A percentile compares a stretch with the other conserved stretches of the same genome.
phyloP scores from a whole-genome alignment of 2,113 vertebrate species.

The Lamprotornis superbus region DNA sequence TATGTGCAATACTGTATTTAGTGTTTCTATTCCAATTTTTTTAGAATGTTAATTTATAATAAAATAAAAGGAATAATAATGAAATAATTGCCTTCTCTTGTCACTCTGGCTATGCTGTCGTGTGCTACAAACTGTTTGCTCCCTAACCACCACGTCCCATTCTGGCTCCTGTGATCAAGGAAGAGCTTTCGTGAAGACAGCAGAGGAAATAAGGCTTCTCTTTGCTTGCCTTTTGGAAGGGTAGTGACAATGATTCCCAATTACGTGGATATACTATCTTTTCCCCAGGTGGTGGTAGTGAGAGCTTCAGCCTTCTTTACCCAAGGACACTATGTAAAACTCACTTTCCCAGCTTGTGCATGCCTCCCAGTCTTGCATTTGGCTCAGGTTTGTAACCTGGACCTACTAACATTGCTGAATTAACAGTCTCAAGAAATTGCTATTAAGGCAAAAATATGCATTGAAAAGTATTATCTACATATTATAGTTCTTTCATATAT shows the following conservation, averaged over 20 bases:
- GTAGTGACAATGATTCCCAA: not conserved
- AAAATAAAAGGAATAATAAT: conserved; percentile 87
- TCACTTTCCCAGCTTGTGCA: not conserved
- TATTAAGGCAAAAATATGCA: not conserved
- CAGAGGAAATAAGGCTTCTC: not conserved
- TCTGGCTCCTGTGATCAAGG: not conserved
- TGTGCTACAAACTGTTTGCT: not conserved
- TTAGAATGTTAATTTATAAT: conserved; percentile 86
- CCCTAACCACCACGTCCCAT: not conserved
- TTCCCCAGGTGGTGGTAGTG: not conserved
- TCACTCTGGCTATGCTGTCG: not conserved
- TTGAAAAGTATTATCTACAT: not conserved
- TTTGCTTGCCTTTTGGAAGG: not conserved
- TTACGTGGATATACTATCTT: not conserved
- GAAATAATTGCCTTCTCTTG: conserved; percentile 22
- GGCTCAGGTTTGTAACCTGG: not conserved
- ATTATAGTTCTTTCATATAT: not conserved
- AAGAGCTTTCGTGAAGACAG: not conserved
- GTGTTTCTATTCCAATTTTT: conserved; percentile 86
- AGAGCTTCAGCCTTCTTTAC: not conserved
- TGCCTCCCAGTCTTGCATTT: not conserved
- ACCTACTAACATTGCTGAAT: not conserved
- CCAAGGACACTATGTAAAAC: not conserved
- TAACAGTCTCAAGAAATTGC: not conserved
- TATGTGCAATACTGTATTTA: conserved; percentile 88